phyloP scores from a whole-genome alignment of 2,888 invertebrate species.

The Schizotus pectinicornis region DNA sequence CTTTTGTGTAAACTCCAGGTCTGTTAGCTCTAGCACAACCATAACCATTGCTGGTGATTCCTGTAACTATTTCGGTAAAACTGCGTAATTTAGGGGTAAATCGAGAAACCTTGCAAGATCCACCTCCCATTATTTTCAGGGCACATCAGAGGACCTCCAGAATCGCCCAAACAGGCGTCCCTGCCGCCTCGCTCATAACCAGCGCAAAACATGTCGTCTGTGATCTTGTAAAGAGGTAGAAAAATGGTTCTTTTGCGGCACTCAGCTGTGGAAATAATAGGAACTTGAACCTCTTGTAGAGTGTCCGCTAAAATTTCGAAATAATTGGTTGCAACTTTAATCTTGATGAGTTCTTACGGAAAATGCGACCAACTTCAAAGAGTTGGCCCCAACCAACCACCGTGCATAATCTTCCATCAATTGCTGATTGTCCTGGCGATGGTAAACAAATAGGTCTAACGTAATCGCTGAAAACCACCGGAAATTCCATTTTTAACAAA shows the following conservation, averaged over 20 bases:
- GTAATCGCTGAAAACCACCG: slow-evolving; percentile 68
- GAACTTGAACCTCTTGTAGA: slow-evolving; percentile 80
- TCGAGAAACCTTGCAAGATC: slow-evolving; percentile 46
- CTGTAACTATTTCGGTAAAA: slow-evolving; percentile 53
- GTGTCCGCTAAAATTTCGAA: slow-evolving; percentile 70
- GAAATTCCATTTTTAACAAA: slow-evolving; percentile 66
- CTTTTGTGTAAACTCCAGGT: slow-evolving; percentile 83
- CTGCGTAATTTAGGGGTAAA: not conserved
- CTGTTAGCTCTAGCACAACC: slow-evolving; percentile 80
- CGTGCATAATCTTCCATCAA: slow-evolving; percentile 73
- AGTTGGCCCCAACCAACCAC: slow-evolving; percentile 84
- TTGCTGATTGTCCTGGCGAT: slow-evolving; percentile 63
- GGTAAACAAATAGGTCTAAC: slow-evolving; percentile 72
- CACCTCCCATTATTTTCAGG: slow-evolving; percentile 63
- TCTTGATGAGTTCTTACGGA: slow-evolving; percentile 66
- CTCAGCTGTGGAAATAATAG: slow-evolving; percentile 78
- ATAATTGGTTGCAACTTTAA: not conserved
- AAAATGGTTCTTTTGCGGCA: slow-evolving; percentile 77
- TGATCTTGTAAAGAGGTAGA: slow-evolving; percentile 76
- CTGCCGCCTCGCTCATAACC: slow-evolving; percentile 80
- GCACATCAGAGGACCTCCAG: slow-evolving; percentile 81
- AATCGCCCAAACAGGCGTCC: slow-evolving; percentile 82
- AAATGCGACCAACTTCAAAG: slow-evolving; percentile 78
- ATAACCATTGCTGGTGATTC: slow-evolving; percentile 82
- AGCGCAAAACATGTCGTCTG: slow-evolving; percentile 84